A percentile compares a stretch with the other conserved stretches of the same genome.
Conservation (phyloP, 2,797 vertebrate genomes). For the Enteromius fasciolatus region DNA sequence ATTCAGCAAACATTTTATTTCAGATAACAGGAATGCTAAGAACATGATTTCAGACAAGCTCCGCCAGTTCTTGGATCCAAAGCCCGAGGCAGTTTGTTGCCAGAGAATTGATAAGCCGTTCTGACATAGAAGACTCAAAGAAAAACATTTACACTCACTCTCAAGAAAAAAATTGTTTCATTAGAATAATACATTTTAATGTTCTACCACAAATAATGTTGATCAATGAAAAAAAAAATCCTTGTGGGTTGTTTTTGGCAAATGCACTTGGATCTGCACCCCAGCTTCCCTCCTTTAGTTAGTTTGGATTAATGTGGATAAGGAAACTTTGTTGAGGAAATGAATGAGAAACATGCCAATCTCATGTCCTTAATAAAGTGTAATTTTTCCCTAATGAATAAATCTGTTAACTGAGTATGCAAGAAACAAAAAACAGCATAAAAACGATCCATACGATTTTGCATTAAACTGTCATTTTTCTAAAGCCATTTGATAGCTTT, state of each 20-base stretch:
- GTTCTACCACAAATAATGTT: conserved; percentile 45
- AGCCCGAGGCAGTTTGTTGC: neutral
- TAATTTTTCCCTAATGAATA: neutral
- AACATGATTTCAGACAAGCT: conserved; percentile 9
- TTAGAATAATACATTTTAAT: conserved; percentile 47
- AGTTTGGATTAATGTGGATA: conserved; percentile 14
- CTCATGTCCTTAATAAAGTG: conserved; percentile 36
- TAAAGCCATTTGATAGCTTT: neutral
- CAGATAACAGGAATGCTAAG: conserved; percentile 15
- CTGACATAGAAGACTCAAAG: conserved; percentile 7
- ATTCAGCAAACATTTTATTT: neutral
- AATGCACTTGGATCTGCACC: conserved; percentile 49
- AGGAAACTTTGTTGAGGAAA: conserved; percentile 53
- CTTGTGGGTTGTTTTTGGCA: conserved; percentile 50
- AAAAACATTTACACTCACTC: conserved; percentile 27
- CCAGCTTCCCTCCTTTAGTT: conserved; percentile 49
- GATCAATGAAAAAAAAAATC: conserved; percentile 5
- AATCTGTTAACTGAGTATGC: neutral
- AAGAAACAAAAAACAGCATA: neutral
- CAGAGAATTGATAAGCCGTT: conserved; percentile 11
- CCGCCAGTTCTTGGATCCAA: conserved; percentile 12
- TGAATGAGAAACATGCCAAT: conserved; percentile 65
- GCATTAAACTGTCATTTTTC: neutral
- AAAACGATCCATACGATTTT: neutral
- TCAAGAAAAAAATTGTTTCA: conserved; percentile 37